Percentiles rank a stretch among this genome's conserved stretches.
Conservation (phyloP, 2,113 vertebrate genomes). For the Micronycteris hirsuta region DNA sequence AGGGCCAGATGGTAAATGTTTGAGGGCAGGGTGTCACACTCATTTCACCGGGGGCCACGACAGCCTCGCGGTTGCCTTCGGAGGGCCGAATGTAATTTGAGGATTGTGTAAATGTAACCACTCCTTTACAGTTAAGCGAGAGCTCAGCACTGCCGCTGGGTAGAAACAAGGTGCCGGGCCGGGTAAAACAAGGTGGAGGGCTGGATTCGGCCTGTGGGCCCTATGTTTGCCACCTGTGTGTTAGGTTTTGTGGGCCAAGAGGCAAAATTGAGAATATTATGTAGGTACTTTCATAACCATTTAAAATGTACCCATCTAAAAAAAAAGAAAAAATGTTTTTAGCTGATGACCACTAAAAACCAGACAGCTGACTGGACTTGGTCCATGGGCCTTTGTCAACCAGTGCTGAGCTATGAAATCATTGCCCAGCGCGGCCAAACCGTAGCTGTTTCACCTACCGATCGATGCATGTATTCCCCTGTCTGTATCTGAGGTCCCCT, state of each 20-base stretch:
- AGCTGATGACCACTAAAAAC: neutral
- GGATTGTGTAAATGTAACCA: too few species aligned
- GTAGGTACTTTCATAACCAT: neutral
- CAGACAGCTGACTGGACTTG: neutral
- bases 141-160: too few species aligned
- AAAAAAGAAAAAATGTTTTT: neutral
- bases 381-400: fast-evolving
- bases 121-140: too few species aligned
- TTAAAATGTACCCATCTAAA: neutral
- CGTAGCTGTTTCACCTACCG: neutral
- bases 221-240: neutral
- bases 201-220: fast-evolving
- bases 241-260: neutral
- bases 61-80: too few species aligned
- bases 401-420: neutral
- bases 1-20: neutral
- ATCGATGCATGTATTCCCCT: neutral
- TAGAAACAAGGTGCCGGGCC: too few species aligned
- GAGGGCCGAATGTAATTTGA: too few species aligned
- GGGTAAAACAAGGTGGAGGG: too few species aligned
- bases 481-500: neutral
- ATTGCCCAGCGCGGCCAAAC: neutral
- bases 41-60: too few species aligned
- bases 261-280: neutral
- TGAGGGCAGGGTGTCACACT: neutral